Percentiles rank a stretch among this genome's conserved stretches.
Evolutionary conservation across 2,797 vertebrate genomes (phyloP).

Genomic region (Sebastes hubbsi): DNA sequence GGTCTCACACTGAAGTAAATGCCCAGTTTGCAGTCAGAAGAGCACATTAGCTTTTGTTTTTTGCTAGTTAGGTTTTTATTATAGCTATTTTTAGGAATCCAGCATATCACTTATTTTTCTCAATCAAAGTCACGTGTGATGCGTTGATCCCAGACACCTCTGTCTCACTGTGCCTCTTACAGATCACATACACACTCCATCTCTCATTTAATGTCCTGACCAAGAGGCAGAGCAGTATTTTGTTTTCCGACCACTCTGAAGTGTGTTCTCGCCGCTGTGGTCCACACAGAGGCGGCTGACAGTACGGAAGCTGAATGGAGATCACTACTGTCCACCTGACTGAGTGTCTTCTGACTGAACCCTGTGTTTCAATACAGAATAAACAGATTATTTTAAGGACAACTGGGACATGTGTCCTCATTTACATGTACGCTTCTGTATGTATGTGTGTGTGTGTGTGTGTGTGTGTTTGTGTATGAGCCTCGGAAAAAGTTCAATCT

Average conservation of each 20-base stretch:
- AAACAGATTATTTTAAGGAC: slow-evolving; percentile 86
- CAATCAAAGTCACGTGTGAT: slow-evolving; percentile 42
- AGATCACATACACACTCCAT: slow-evolving; percentile 33
- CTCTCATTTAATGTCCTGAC: slow-evolving; percentile 17
- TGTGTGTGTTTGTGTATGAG: not conserved
- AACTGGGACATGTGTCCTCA: slow-evolving; percentile 32
- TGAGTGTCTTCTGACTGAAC: slow-evolving; percentile 74
- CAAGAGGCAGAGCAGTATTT: slow-evolving; percentile 43
- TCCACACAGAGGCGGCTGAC: slow-evolving; percentile 7
- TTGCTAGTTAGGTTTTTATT: slow-evolving; percentile 70
- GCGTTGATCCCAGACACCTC: slow-evolving; percentile 54
- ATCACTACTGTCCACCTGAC: slow-evolving; percentile 64
- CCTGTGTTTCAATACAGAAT: slow-evolving; percentile 83
- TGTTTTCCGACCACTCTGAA: slow-evolving; percentile 25
- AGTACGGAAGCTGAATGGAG: slow-evolving; percentile 52
- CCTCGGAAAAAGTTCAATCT: not conserved
- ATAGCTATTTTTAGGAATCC: slow-evolving; percentile 71
- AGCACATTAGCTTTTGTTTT: slow-evolving; percentile 53
- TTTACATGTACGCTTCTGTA: not conserved
- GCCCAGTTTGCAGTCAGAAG: slow-evolving; percentile 63
- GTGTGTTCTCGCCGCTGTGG: slow-evolving; percentile 8
- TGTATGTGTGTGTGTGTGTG: not conserved
- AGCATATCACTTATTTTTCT: slow-evolving; percentile 65
- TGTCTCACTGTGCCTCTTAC: slow-evolving; percentile 33
- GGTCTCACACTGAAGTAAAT: slow-evolving; percentile 23